Conservation (phyloP, 2,797 vertebrate genomes). For the Lithobates pipiens region DNA sequence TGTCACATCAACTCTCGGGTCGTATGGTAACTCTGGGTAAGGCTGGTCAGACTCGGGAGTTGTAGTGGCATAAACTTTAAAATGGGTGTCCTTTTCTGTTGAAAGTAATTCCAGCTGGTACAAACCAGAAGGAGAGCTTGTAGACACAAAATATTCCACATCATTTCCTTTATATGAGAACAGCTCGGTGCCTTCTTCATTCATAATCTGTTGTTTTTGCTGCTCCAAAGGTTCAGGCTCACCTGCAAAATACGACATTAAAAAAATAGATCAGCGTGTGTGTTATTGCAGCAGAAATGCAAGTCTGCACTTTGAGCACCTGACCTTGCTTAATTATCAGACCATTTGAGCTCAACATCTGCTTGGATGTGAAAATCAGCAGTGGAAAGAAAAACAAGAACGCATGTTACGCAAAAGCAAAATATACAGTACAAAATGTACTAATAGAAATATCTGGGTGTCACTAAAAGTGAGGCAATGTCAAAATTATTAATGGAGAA, state of each 20-base stretch:
- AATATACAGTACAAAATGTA: neutral
- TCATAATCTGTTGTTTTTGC: slow-evolving; percentile 89
- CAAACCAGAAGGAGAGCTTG: slow-evolving; percentile 90
- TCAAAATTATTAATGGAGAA: neutral
- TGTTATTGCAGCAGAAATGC: slow-evolving; percentile 47
- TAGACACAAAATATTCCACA: slow-evolving; percentile 90
- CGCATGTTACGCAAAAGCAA: neutral
- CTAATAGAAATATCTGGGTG: neutral
- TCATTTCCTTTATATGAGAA: slow-evolving; percentile 97
- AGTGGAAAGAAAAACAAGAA: slow-evolving; percentile 29
- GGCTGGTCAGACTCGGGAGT: slow-evolving; percentile 96
- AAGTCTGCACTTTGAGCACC: slow-evolving; percentile 38
- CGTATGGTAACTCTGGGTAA: slow-evolving; percentile 93
- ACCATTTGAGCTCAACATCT: slow-evolving; percentile 50
- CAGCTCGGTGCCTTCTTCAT: slow-evolving; percentile 86
- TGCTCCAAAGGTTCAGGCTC: slow-evolving; percentile 92
- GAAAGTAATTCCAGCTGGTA: slow-evolving; percentile 95
- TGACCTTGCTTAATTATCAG: slow-evolving; percentile 37
- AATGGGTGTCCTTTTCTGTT: slow-evolving; percentile 97
- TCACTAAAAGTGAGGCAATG: neutral
- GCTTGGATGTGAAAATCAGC: slow-evolving; percentile 35
- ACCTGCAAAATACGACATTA: slow-evolving; percentile 75
- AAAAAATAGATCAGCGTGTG: neutral
- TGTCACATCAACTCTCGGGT: slow-evolving; percentile 93
- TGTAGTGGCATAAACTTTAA: slow-evolving; percentile 94